Percentiles rank a stretch among this genome's conserved stretches.
phyloP scores from a whole-genome alignment of 2,113 vertebrate genomes.

The Mormyrus iriodes region DNA sequence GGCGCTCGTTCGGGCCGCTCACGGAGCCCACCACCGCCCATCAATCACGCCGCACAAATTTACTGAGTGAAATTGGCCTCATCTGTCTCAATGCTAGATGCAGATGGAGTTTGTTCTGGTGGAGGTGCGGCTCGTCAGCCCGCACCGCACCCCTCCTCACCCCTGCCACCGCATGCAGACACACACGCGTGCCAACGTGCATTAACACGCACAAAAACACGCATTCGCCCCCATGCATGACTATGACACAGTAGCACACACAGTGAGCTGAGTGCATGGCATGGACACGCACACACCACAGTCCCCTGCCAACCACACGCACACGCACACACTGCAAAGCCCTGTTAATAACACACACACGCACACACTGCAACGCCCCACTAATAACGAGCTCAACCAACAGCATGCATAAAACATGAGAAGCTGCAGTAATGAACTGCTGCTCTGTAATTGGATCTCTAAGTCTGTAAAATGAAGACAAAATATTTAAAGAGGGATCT shows the following conservation, averaged over 20 bases:
- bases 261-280: neutral
- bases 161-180: constrained; percentile 16
- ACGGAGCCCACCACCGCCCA: constrained; percentile 79
- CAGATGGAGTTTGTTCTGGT: constrained; percentile 97
- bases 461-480: constrained; percentile 70
- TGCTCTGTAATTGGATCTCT: constrained; percentile 69
- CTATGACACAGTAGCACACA: neutral
- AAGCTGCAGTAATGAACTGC: constrained; percentile 64
- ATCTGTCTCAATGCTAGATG: constrained; percentile 99
- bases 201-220: neutral
- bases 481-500: constrained; percentile 76
- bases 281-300: neutral
- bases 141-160: constrained; percentile 56
- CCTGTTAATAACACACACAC: neutral
- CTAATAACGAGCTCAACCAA: constrained; percentile 69
- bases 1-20: constrained; percentile 78
- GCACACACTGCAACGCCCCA: constrained; percentile 30
- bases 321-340: neutral
- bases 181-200: constrained; percentile 1
- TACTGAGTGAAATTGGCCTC: constrained; percentile 99
- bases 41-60: constrained; percentile 99
- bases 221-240: neutral
- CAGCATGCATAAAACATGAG: constrained; percentile 73
- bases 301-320: neutral
- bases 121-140: constrained; percentile 95